Conservation (phyloP, 2,113 vertebrate species). For the Elachura formosa region DNA sequence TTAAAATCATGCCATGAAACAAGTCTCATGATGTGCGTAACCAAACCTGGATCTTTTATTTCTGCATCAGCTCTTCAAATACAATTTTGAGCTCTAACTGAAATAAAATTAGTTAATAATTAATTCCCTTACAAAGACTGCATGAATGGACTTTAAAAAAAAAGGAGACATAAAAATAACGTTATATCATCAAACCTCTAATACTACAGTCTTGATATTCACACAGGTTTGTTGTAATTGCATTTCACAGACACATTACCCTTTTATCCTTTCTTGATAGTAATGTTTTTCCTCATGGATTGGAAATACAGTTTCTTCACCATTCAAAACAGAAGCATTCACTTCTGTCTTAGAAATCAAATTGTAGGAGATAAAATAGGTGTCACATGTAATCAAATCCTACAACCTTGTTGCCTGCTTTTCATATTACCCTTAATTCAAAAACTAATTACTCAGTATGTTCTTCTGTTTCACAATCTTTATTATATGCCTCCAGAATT, state of each 20-base stretch:
- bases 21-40: neutral
- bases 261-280: neutral
- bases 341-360: slow-evolving; percentile 17
- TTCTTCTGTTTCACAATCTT: slow-evolving; percentile 1
- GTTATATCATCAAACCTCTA: neutral
- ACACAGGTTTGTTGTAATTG: neutral
- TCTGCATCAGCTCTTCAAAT: slow-evolving; percentile 6
- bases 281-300: neutral
- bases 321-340: neutral
- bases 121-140: neutral
- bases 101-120: slow-evolving; percentile 17
- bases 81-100: neutral
- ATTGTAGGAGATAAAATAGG: neutral
- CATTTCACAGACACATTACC: neutral
- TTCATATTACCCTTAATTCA: neutral
- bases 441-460: neutral
- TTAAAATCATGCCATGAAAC: neutral
- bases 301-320: neutral
- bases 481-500: neutral
- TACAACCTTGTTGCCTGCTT: neutral
- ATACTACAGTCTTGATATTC: neutral
- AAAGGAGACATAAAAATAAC: neutral
- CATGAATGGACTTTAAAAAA: neutral
- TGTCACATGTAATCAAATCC: neutral
- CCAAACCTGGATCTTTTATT: neutral